Base-by-base conservation (phyloP, 2,797 vertebrate species). In the Pteronotus mesoamericanus region DNA sequence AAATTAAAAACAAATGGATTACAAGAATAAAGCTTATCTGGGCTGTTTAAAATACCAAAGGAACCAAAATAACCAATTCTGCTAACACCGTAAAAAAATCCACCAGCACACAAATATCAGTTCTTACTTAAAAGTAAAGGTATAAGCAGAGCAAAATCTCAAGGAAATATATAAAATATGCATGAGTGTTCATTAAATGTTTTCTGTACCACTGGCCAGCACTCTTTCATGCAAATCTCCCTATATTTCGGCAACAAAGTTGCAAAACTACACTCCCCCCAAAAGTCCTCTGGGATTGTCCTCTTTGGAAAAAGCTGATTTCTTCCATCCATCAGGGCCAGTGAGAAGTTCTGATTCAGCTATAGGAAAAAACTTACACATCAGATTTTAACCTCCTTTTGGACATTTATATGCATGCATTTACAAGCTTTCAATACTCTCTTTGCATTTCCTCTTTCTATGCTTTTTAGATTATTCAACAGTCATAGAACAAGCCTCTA, bases 221-320 rank as follows among this genome's bases (percentile, higher is more conserved):
- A 99, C 93, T 99, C 99, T 71, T 99, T 99, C 97, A 99, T 96
- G 94, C 99, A 99, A 0, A 99, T 99, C 95, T 99, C 99, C 98
- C 32, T 34, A 18, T n/a, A 99, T 82, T 99, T 99, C 0, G 99
- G 99, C 87, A 99, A 99, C 8, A 99, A 98, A 0, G 99, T 99
- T n/a, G 99, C 99, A 91, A 99, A 99, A 97, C 99, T 99, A 98
- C 99, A 99, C 97, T 99, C 99, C 94, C 94, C 99, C 99, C 98
- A 99, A 96, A 29, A 99, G 97, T 4, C 99, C 99, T 4, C 97
- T 99, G 18, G 99, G 99, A 85, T 99, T 99, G 98, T 99, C 99
- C 0, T 99, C 99, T 96, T 96, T 99, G 9, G 98, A 99, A 97
- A 99, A 99, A 0, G n/a, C 75, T 78, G 48, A 51, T 26, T 37